Conservation (phyloP, 2,888 invertebrate genomes). For the Hemithea aestivaria region DNA sequence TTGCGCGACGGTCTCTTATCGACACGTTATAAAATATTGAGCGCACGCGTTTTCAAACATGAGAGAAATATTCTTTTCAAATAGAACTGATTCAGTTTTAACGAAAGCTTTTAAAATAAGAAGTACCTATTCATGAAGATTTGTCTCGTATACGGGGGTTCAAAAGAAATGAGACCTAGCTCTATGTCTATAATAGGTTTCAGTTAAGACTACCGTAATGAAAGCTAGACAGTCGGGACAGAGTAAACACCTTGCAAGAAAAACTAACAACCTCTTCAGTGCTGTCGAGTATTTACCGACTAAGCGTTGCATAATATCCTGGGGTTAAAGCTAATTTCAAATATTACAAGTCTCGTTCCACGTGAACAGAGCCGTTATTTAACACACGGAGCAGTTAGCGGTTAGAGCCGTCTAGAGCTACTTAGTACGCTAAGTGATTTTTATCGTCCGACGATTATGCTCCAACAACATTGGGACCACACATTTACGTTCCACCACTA, state of each 20-base stretch:
- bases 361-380: constrained; percentile 43
- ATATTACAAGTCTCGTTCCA: constrained; percentile 42
- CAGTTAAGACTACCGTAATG: constrained; percentile 8
- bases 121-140: not conserved
- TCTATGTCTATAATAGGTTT: not conserved
- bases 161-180: too few relatives aligned
- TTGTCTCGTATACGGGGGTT: not conserved
- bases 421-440: constrained; percentile 66
- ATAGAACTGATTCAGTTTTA: constrained; percentile 14
- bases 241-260: constrained; percentile 10
- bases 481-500: constrained; percentile 59
- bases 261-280: constrained; percentile 9
- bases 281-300: constrained; percentile 9
- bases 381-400: constrained; percentile 43
- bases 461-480: constrained; percentile 58
- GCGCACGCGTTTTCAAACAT: constrained; percentile 36
- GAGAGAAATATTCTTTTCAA: constrained; percentile 15
- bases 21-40: constrained; percentile 46
- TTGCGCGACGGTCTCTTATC: constrained; percentile 35
- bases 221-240: constrained; percentile 7
- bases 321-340: constrained; percentile 42
- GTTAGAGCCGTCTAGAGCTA: constrained; percentile 54
- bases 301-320: constrained; percentile 31
- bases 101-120: constrained; percentile 5
- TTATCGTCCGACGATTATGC: constrained; percentile 66